Conservation (phyloP, 2,113 vertebrate genomes). For the Caranx ignobilis region DNA sequence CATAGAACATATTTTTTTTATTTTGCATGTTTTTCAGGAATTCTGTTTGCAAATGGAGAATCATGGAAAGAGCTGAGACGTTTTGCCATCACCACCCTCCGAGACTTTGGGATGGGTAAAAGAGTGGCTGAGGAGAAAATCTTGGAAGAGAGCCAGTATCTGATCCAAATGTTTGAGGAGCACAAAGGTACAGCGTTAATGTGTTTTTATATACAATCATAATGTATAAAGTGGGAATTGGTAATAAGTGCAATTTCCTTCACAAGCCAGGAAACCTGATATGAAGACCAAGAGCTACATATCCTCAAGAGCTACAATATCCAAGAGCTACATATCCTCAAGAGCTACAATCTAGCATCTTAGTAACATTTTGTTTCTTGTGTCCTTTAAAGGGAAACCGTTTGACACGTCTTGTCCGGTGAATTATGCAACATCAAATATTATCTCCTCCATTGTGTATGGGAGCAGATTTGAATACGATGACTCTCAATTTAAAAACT, state of each 20-base stretch:
- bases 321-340: no score
- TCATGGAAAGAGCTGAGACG: conserved; percentile 78
- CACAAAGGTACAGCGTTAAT: conserved; percentile 46
- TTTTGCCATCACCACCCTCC: conserved; percentile 77
- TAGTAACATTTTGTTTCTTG: neutral
- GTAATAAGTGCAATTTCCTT: neutral
- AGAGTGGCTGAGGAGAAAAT: conserved; percentile 69
- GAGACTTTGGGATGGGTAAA: conserved; percentile 81
- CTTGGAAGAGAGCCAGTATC: conserved; percentile 65
- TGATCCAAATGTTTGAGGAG: conserved; percentile 60
- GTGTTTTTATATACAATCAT: neutral
- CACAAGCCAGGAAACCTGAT: neutral
- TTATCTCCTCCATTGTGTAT: conserved; percentile 81
- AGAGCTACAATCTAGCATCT: no score
- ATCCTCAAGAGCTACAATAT: no score
- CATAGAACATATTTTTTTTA: neutral
- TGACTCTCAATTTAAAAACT: conserved; percentile 66
- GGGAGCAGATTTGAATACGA: conserved; percentile 82
- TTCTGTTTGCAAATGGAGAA: conserved; percentile 75
- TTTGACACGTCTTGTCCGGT: conserved; percentile 67
- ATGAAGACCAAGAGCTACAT: no score
- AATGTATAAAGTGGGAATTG: neutral
- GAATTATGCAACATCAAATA: conserved; percentile 79
- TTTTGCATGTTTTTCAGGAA: conserved; percentile 50
- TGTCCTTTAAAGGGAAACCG: conserved; percentile 66